Evolutionary conservation across 1,140 invertebrate species (phyloP), one percentile per base, ranked within the genome.

Genomic region (Prorops nasuta): DNA sequence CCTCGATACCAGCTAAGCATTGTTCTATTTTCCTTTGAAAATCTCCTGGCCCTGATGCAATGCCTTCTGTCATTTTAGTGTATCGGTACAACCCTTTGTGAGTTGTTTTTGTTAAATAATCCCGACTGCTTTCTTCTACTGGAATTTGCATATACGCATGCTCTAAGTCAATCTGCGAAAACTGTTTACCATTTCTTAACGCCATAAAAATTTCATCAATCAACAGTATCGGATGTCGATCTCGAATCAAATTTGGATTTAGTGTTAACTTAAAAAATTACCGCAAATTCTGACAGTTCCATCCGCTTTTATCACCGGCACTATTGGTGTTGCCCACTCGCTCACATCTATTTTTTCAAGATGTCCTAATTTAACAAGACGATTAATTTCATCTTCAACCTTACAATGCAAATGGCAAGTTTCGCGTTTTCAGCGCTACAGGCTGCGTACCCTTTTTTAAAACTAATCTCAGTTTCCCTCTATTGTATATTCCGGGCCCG

Each of bases 1-100:
- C 41, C 4, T 43, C 18, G 16, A 65, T 49, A 16, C 52, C 62
- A 20, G 16, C 12, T 35, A 73, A 54, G 14, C 68, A 45, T 36
- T 57, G 42, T 41, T 75, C 64, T 51, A 76, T 67, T 10, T 63
- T 50, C 15, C 61, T 44, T 53, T 74, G 71, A 41, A 68, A 74
- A 16, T 64, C 61, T 14, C 46, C 44, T 0, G 64, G 59, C 41
- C 62, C 63, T 21, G 60, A 52, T 8, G 55, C 54, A 3, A 76
- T 39, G 1, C 75, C 77, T 58, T 67, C 77, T 20, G 64, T 61
- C n/a, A 78, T 41, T 34, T 65, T 49, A n/a, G 52, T 71, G 52
- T 60, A 68, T 40, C 50, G 36, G 40, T 59, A 72, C 9, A 66
- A 42, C 15, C 73, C 72, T 28, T 58, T 20, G 4, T 35, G 34